Percentiles rank a stretch among this genome's conserved stretches.
Conservation (phyloP, 2,113 vertebrate genomes). For the Mobula hypostoma region DNA sequence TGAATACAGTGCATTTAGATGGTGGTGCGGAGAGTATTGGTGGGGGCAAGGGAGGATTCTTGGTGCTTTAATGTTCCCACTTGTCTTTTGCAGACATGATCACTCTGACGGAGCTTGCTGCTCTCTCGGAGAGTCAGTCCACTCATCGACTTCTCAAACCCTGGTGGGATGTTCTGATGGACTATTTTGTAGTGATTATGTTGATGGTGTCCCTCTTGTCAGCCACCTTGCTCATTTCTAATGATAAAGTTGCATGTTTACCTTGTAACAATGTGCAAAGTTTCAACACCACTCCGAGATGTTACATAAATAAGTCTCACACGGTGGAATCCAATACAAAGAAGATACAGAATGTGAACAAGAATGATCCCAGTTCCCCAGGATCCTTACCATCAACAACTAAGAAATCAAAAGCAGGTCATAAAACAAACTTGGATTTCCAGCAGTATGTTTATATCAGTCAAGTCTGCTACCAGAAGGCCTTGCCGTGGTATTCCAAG, state of each 20-base stretch:
- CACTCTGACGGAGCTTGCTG: conserved; percentile 61
- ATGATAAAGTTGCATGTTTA: conserved; percentile 64
- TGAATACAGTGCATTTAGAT: too few relatives aligned
- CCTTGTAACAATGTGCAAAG: conserved; percentile 46
- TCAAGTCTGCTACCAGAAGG: conserved; percentile 68
- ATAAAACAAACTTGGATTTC: conserved; percentile 59
- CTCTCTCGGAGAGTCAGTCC: conserved; percentile 54
- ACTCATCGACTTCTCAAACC: conserved; percentile 63
- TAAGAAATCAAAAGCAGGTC: conserved; percentile 42
- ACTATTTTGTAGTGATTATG: conserved; percentile 69
- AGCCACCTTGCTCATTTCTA: conserved; percentile 63
- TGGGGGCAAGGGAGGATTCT: neutral
- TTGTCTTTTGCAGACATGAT: conserved; percentile 54
- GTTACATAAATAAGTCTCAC: neutral
- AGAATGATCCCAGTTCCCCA: too few relatives aligned
- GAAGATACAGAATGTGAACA: neutral
- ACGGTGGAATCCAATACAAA: neutral
- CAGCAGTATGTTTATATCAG: conserved; percentile 69
- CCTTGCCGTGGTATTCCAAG: conserved; percentile 63
- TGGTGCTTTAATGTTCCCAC: neutral
- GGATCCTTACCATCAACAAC: neutral
- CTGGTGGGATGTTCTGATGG: conserved; percentile 78
- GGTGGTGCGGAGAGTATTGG: too few relatives aligned
- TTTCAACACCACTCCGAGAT: neutral
- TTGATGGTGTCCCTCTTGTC: conserved; percentile 64